Conservation (phyloP, 2,113 vertebrate species). For the Mormoops blainvillei region DNA sequence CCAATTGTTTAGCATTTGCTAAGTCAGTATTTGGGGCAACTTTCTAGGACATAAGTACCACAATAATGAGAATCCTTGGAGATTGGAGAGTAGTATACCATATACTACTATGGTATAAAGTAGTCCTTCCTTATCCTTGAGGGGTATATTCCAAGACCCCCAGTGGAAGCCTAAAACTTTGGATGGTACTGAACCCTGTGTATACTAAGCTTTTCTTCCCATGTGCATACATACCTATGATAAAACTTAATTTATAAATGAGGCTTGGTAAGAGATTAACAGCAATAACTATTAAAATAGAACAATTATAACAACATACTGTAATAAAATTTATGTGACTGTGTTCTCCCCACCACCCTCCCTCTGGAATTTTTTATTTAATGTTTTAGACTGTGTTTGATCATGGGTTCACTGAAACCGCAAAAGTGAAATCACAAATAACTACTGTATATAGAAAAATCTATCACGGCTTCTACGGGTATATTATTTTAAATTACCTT, state of each 20-base stretch:
- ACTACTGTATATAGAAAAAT: background rate
- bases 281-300: background rate
- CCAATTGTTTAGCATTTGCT: background rate
- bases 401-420: background rate
- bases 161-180: background rate
- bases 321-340: background rate
- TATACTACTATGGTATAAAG: background rate
- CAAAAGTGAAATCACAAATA: background rate
- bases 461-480: background rate
- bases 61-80: background rate
- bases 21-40: background rate
- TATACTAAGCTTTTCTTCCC: background rate
- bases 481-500: constrained; percentile 38
- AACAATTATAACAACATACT: background rate
- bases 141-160: background rate
- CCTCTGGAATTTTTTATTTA: background rate
- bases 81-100: too few species aligned
- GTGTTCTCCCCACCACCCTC: too few species aligned
- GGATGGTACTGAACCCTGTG: background rate
- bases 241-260: background rate
- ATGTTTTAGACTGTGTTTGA: background rate
- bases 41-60: background rate
- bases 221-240: background rate
- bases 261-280: too few species aligned
- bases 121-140: background rate